Conservation (phyloP, 2,113 vertebrate genomes). For the Arenaria interpres region DNA sequence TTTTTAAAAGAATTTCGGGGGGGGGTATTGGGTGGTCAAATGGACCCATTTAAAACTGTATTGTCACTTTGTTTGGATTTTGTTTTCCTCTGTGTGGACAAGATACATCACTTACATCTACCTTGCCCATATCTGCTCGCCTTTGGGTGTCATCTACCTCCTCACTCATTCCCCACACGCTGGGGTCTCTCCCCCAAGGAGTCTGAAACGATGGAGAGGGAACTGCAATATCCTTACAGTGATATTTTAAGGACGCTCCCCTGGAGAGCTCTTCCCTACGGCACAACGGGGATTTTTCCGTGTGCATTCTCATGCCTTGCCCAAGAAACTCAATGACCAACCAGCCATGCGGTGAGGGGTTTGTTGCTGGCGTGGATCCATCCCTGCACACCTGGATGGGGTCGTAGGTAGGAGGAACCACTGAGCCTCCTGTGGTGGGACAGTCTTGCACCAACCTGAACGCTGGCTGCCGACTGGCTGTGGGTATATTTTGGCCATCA, state of each 20-base stretch:
- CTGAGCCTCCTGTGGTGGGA: background rate
- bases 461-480: fast-evolving
- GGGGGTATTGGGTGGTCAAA: background rate
- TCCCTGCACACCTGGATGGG: background rate
- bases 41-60: background rate
- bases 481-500: background rate
- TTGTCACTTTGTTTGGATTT: background rate
- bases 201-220: background rate
- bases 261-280: background rate
- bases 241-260: background rate
- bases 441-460: background rate
- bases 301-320: background rate
- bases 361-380: background rate
- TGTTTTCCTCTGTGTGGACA: background rate
- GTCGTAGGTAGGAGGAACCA: background rate
- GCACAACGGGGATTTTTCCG: background rate
- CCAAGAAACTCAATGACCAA: fast-evolving
- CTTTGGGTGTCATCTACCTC: background rate
- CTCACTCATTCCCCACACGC: fast-evolving
- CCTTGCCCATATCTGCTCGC: background rate
- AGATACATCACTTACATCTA: background rate
- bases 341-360: background rate
- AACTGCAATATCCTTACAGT: fast-evolving
- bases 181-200: background rate
- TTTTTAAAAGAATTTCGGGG: background rate